Base-by-base conservation (phyloP, 2,888 invertebrate genomes). In the Melanargia galathea region DNA sequence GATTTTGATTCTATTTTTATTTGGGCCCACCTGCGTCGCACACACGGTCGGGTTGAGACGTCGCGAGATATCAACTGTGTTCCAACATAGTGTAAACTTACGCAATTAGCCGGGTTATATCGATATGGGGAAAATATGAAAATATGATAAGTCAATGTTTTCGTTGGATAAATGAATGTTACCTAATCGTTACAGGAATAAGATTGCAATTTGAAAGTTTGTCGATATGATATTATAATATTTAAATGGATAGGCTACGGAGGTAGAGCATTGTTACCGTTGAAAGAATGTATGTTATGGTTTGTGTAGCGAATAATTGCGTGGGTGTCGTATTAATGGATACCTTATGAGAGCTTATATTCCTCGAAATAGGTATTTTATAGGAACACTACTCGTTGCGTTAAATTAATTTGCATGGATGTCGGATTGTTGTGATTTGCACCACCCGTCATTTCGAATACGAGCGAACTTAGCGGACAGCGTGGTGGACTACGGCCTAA, bases 1-100 rank as follows among this genome's bases (percentile, higher is more conserved):
- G 85, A 86, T 86, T 85, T 80, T 73, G 75, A 74, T 75, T 82
- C 82, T 84, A 84, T 86, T 85, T 84, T 81, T 79, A 78, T 81
- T 80, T 77, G 68, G 64, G 75, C 75, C 77, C 79, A 82, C 81
- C 81, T 81, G 78, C 72, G 71, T 71, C 56, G 73, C 59, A 54
- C 45, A 77, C 51, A 67, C 77, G 70, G 52, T 60, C 43, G 58
- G 69, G 65, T 69, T 66, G 65, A 70, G 54, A 64, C 54, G 66
- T 64, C 64, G 57, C 35, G 43, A 54, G 45, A 55, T 40, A 18
- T 46, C 22, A 58, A 61, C 59, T 56, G 57, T 63, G 18, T 26
- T 48, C 60, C 57, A 54, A 51, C 38, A 62, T 45, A 40, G 46
- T 38, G 35, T 48, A 58, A 46, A 55, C 63, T 22, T 56, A 60